These are phyloP conservation scores for Cliona cf. orientalis DNA, from an alignment of 37 sponge, comb jelly and placozoan genomes.

Conservation along the genomic window DNA sequence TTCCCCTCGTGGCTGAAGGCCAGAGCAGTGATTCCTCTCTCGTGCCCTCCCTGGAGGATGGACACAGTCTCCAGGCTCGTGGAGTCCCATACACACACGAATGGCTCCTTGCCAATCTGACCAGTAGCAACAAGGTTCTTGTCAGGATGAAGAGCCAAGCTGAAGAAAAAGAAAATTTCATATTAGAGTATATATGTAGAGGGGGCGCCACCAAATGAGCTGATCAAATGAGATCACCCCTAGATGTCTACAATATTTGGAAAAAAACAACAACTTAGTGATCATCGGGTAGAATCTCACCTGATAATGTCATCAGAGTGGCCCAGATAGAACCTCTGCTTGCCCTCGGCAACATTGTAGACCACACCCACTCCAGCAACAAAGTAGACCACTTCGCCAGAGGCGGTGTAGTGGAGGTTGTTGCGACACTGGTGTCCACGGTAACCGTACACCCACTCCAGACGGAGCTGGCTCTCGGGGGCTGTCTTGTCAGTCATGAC, in stretches of 20 bases:
- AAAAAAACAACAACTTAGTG: not conserved
- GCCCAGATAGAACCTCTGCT: conserved; percentile 86
- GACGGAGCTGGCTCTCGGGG: conserved; percentile 80
- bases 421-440: conserved; percentile 95
- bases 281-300: conserved; percentile 20
- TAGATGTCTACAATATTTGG: not conserved
- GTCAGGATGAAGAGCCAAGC: conserved; percentile 93
- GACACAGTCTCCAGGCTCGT: conserved; percentile 80
- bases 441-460: conserved; percentile 99
- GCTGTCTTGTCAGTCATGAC: conserved; percentile 71
- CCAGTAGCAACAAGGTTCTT: conserved; percentile 89
- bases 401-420: conserved; percentile 89
- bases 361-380: conserved; percentile 95
- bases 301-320: conserved; percentile 97
- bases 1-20: conserved; percentile 86
- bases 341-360: conserved; percentile 52
- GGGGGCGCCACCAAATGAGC: too few species aligned
- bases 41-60: conserved; percentile 84
- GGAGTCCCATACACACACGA: conserved; percentile 94
- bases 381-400: conserved; percentile 93
- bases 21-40: conserved; percentile 84
- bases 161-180: conserved; percentile 25
- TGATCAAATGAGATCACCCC: too few species aligned
- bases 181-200: too few species aligned
- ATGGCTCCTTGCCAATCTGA: conserved; percentile 91